phyloP scores from a whole-genome alignment of 2,113 vertebrate genomes.

The Papio anubis region DNA sequence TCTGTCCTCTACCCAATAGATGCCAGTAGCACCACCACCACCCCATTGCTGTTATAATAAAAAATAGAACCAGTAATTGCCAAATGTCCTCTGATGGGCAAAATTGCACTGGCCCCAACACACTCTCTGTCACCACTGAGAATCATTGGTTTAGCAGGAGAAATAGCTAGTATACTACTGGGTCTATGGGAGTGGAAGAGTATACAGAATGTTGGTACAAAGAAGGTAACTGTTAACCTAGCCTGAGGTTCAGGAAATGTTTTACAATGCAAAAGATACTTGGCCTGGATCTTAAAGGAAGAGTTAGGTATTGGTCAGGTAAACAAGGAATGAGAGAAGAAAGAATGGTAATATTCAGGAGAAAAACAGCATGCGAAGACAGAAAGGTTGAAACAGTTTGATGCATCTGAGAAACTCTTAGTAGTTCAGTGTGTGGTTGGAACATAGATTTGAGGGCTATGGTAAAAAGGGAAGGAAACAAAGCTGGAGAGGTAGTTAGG shows the following conservation, averaged over 20 bases:
- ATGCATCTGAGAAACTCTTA: background rate
- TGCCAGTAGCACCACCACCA: background rate
- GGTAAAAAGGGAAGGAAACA: conserved; percentile 25
- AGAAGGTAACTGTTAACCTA: background rate
- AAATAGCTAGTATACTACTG: background rate
- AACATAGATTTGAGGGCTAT: background rate
- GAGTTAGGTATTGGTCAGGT: background rate
- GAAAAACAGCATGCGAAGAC: background rate
- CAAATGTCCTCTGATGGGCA: background rate
- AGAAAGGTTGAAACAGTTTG: background rate
- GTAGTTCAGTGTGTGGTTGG: background rate
- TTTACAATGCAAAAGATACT: background rate
- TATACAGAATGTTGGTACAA: background rate
- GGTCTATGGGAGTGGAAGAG: background rate
- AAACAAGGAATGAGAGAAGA: background rate
- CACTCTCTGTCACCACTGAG: background rate
- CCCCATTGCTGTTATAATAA: background rate
- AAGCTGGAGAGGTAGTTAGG: background rate
- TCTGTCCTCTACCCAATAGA: background rate
- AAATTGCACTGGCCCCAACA: background rate
- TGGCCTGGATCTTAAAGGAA: background rate
- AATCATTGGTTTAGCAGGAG: background rate
- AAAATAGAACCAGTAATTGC: background rate
- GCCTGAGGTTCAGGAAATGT: background rate
- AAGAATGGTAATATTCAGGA: background rate